A percentile compares a stretch with the other conserved stretches of the same genome.
phyloP scores from a whole-genome alignment of 2,888 invertebrate species.

The Prosopocoilus inquinatus region DNA sequence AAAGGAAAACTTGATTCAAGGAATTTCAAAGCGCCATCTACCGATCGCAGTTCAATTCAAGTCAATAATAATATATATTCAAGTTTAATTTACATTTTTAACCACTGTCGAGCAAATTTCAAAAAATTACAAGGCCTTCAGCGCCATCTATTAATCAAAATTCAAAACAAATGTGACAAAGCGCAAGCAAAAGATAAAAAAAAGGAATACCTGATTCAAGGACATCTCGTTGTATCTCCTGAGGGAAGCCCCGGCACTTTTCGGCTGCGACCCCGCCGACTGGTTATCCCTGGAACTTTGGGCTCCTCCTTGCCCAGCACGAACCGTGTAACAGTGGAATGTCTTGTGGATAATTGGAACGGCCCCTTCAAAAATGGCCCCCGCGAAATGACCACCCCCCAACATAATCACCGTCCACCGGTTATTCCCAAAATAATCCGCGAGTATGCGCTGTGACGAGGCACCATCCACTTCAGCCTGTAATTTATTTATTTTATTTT shows the following conservation, averaged over 20 bases:
- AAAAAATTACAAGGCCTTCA: too few relatives aligned
- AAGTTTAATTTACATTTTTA: too few relatives aligned
- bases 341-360: constrained; percentile 70
- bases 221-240: constrained; percentile 78
- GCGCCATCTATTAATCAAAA: background rate
- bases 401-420: constrained; percentile 77
- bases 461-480: constrained; percentile 33
- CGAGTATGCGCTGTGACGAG: constrained; percentile 34
- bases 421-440: constrained; percentile 38
- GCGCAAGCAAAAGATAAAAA: too few relatives aligned
- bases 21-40: too few relatives aligned
- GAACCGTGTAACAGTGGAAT: constrained; percentile 79
- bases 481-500: constrained; percentile 1
- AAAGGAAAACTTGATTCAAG: constrained; percentile 60
- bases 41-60: too few relatives aligned
- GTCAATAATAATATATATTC: too few relatives aligned
- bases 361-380: constrained; percentile 62
- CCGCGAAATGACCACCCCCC: constrained; percentile 83
- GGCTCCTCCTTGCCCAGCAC: constrained; percentile 79
- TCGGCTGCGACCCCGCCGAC: constrained; percentile 60
- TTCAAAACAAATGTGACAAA: background rate
- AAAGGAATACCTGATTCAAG: constrained; percentile 60
- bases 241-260: constrained; percentile 79
- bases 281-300: constrained; percentile 67
- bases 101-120: too few relatives aligned